Evolutionary conservation across 2,113 vertebrate genomes (phyloP), one percentile per base, ranked within the genome.

Genomic region (Brevimyrus niger): DNA sequence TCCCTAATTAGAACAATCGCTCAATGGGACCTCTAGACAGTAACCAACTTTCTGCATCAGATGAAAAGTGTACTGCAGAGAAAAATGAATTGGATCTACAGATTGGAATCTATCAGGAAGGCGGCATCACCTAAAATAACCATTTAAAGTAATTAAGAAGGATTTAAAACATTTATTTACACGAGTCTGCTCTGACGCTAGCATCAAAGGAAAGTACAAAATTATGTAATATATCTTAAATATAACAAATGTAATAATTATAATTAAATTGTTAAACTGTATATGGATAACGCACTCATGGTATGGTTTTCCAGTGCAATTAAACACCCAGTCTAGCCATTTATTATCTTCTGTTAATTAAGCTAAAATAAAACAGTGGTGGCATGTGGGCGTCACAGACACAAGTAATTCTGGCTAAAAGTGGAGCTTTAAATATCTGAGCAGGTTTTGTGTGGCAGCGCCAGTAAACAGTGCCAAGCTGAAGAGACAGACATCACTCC

Each of bases 391-490:
- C 17, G 27, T 51, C 73, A 4, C 42, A 89, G 48, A 58, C 76
- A 55, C n/a, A 82, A 89, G 50, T 46, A 23, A 27, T 89, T 55
- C 48, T 83, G 48, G 76, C 48, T 42, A 47, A 89, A 27, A 15
- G 73, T 53, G 23, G 42, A 51, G 15, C 51, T 61, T 87, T 58
- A 87, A 87, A 87, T 87, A 87, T 42, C 86, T 5, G 31, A 89
- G 48, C 73, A 80, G 48, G 48, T 42, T 55, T 83, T n/a, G 27
- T 55, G 73, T 53, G 9, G n/a, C 51, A 7, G 46, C 6, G 88
- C 69, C 88, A 53, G 73, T 53, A 10, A 80, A 47, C 35, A 55
- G 31, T 8, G 73, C 88, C 47, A 80, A 84, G 88, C 88, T 4
- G 31, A 38, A 50, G n/a, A n/a, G 55, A 61, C 55, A 58, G 55